phyloP scores from a whole-genome alignment of 2,113 vertebrate species.

The Heterotis niloticus region DNA sequence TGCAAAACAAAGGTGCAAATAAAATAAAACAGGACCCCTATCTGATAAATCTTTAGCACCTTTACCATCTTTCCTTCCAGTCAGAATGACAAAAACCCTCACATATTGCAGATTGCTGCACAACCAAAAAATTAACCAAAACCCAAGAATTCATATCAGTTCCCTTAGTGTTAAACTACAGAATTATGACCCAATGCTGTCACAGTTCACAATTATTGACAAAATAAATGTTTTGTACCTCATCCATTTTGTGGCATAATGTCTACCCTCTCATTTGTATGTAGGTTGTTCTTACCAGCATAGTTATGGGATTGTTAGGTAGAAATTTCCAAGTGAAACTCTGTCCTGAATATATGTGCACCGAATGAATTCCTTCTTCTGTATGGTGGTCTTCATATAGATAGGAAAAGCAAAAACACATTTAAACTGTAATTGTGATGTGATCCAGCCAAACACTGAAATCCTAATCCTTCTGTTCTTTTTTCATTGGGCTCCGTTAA shows the following conservation, averaged over 20 bases:
- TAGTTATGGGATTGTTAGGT: slow-evolving; percentile 4
- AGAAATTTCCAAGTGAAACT: neutral
- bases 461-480: too few relatives aligned
- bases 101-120: neutral
- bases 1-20: too few relatives aligned
- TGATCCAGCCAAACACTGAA: too few relatives aligned
- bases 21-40: too few relatives aligned
- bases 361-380: neutral
- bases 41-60: neutral
- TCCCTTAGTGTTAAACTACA: too few relatives aligned
- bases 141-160: too few relatives aligned
- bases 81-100: neutral
- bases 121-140: neutral
- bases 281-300: neutral
- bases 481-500: too few relatives aligned
- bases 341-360: neutral
- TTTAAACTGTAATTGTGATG: too few relatives aligned
- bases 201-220: too few relatives aligned
- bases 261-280: neutral
- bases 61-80: neutral
- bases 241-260: neutral
- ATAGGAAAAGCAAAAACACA: too few relatives aligned
- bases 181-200: neutral
- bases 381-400: too few relatives aligned
- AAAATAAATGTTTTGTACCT: neutral